phyloP scores from a whole-genome alignment of 2,113 vertebrate species.

The Neodon shergylaensis region DNA sequence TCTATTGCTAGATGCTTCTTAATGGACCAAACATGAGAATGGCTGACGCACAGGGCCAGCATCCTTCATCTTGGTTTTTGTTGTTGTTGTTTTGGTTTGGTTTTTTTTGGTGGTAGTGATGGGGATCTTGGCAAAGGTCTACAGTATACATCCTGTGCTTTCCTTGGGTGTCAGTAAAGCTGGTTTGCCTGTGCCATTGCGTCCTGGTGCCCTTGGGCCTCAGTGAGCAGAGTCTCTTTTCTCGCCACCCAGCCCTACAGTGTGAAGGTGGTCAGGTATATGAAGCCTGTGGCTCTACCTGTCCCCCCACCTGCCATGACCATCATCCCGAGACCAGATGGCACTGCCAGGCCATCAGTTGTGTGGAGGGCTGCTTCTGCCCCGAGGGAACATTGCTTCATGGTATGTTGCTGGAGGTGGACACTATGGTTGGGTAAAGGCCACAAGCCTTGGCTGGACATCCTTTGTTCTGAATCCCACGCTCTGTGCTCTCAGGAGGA shows the following conservation, averaged over 20 bases:
- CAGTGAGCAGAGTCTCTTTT: neutral
- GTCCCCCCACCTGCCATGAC: conserved; percentile 86
- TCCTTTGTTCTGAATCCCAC: neutral
- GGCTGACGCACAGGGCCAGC: neutral
- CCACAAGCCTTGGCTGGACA: too few relatives aligned
- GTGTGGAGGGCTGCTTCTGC: conserved; percentile 95
- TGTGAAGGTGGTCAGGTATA: conserved; percentile 92
- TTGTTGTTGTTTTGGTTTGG: too few relatives aligned
- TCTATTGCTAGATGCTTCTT: neutral
- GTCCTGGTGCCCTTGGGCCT: neutral
- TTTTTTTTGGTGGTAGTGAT: neutral
- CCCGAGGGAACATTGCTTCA: conserved; percentile 87
- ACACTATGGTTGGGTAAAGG: neutral
- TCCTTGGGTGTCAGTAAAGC: neutral
- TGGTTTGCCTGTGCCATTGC: neutral
- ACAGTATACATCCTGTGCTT: fast-evolving
- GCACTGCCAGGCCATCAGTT: conserved; percentile 85
- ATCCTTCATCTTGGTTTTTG: neutral
- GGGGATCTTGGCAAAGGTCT: neutral
- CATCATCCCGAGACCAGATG: conserved; percentile 76
- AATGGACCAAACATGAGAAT: neutral
- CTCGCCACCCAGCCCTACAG: conserved; percentile 88
- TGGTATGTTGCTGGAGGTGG: conserved; percentile 77
- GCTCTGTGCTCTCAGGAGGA: conserved; percentile 80
- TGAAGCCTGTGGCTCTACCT: conserved; percentile 90